Evolutionary conservation across 2,888 invertebrate species (phyloP).

Genomic region (Argyra leucocephala): DNA sequence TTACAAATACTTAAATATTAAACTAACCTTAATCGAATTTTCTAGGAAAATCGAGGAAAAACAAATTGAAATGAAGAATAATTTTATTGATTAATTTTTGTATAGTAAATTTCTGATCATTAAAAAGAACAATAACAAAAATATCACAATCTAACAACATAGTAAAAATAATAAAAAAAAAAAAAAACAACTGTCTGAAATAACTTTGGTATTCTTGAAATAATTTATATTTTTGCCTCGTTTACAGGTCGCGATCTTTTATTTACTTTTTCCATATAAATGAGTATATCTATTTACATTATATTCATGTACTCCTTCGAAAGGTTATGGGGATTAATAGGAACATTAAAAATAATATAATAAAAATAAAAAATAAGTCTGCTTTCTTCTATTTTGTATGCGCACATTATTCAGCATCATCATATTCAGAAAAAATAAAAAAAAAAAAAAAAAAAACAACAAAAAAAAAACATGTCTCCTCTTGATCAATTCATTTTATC

Average conservation of each 20-base stretch:
- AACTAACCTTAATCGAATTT: too few species aligned
- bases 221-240: not conserved
- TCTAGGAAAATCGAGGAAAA: too few species aligned
- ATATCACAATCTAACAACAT: too few species aligned
- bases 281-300: not conserved
- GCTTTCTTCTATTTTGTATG: not conserved
- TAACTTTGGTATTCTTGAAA: not conserved
- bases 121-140: too few species aligned
- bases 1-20: too few species aligned
- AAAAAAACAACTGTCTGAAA: too few species aligned
- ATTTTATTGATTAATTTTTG: too few species aligned
- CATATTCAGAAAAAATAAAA: not conserved
- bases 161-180: too few species aligned
- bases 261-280: not conserved
- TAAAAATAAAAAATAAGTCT: not conserved
- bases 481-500: not conserved
- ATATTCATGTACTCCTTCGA: not conserved
- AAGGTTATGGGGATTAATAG: constrained; percentile 1
- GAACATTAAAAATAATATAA: not conserved
- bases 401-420: too few species aligned
- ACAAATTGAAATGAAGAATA: too few species aligned
- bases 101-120: too few species aligned
- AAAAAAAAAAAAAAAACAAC: not conserved
- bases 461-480: not conserved
- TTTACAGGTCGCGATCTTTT: constrained; percentile 2